These are phyloP conservation scores for Hippopotamus amphibius DNA, from an alignment of 2,113 vertebrate genomes.

Conservation along the genomic window DNA sequence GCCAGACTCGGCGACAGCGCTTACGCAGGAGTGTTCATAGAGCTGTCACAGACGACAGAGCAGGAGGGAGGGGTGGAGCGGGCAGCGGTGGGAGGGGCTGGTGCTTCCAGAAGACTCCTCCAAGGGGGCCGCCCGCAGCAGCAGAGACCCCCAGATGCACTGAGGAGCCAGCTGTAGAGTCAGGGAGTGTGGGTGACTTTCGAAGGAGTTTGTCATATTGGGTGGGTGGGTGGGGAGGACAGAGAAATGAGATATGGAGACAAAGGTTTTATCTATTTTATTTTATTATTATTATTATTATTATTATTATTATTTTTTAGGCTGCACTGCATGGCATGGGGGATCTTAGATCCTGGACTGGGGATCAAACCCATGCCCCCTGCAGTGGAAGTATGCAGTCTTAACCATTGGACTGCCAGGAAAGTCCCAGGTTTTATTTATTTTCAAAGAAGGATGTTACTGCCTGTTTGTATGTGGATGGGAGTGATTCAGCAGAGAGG, in stretches of 20 bases:
- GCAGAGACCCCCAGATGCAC: not conserved
- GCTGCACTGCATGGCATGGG: fast-evolving
- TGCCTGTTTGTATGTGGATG: fast-evolving
- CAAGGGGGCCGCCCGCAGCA: not conserved
- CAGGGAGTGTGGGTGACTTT: not conserved
- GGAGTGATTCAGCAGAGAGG: not conserved
- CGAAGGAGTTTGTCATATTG: not conserved
- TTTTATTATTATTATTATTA: too few relatives aligned
- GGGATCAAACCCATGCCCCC: too few relatives aligned
- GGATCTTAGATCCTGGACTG: too few relatives aligned
- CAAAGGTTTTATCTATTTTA: too few relatives aligned
- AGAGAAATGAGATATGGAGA: not conserved
- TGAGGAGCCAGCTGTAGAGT: not conserved
- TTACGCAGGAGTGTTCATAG: not conserved
- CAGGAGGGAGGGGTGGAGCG: fast-evolving
- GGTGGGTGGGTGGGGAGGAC: not conserved
- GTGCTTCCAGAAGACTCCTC: not conserved
- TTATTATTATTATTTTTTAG: too few relatives aligned
- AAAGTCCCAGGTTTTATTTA: too few relatives aligned
- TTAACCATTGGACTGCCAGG: too few relatives aligned
- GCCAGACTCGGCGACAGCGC: not conserved
- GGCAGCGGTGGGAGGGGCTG: not conserved
- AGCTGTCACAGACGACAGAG: not conserved
- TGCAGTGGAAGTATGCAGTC: too few relatives aligned
- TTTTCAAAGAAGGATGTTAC: not conserved